Conservation (phyloP, 2,888 invertebrate genomes). For the Seira musarum region DNA sequence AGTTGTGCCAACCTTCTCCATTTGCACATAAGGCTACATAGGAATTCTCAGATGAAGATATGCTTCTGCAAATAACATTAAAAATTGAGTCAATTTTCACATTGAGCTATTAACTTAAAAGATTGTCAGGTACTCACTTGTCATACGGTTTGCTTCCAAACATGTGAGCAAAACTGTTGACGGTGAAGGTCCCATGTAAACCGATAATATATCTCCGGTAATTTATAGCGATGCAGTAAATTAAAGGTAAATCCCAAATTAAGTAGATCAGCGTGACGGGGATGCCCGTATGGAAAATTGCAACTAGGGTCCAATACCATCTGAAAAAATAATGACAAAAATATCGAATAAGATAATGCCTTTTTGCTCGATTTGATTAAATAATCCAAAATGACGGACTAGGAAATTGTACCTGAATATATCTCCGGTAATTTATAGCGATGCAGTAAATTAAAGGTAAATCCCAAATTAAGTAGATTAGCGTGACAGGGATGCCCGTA, state of each 20-base stretch:
- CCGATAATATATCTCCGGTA: neutral
- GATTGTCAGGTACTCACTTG: slow-evolving; percentile 67
- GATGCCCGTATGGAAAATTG: neutral
- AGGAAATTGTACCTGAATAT: too few species aligned
- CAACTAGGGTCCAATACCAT: neutral
- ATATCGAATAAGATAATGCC: too few species aligned
- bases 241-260: neutral
- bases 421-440: neutral
- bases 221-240: neutral
- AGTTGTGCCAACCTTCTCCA: slow-evolving; percentile 91
- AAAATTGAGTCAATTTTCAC: slow-evolving; percentile 75
- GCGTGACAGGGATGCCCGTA: neutral
- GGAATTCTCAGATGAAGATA: slow-evolving; percentile 85
- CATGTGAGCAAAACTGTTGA: slow-evolving; percentile 87
- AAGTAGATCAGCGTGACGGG: neutral
- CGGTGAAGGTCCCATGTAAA: slow-evolving; percentile 87
- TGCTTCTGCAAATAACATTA: slow-evolving; percentile 75
- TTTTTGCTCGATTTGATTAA: too few species aligned
- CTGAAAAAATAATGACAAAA: neutral
- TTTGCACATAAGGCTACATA: slow-evolving; percentile 81
- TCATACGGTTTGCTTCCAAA: slow-evolving; percentile 87
- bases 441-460: neutral
- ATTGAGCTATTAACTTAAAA: slow-evolving; percentile 73
- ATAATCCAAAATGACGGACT: too few species aligned
- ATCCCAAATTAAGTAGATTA: neutral